Base-by-base conservation (phyloP, 2,797 vertebrate genomes). In the Phataginus tricuspis region DNA sequence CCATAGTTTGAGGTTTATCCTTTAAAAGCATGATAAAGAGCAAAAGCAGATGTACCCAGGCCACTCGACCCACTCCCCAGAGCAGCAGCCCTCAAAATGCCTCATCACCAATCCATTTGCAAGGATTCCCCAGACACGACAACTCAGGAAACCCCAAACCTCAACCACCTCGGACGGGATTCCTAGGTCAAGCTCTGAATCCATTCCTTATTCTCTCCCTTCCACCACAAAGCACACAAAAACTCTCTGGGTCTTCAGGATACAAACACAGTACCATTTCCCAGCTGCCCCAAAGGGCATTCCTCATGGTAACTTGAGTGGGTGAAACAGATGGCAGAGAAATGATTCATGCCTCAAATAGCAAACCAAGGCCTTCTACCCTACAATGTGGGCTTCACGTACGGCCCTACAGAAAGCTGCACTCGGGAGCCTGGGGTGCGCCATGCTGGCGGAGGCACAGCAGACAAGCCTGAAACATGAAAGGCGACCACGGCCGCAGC, bases 381-480 rank as follows among this genome's bases (percentile, higher is more conserved):
- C 95, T 90, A 55, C 95, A 98, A 96, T 98, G 97, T 96, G 83
- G 87, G 90, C 68, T 96, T 93, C 57, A 87, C 69, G 94, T 84
- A 96, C 71, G 39, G 71, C 71, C 72, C 77, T 93, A 86, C 92
- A 94, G 93, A 97, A 90, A 53, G 59, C 49, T 74, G 21, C 57
- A 92, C 93, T 97, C 95, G 97, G 59, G 74, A 94, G 39, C 64
- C 45, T 97, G 96, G 93, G 97, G 96, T 97, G 96, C 82, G 95
- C 88, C 11, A 5, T 16, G 18, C 5, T 95, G 97, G 95, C 90
- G 95, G 49, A 29, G 82, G 57, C 78, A 85, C 25, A 3, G 7
- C 42, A 90, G 83, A 92, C 29, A 45, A 90, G 29, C 37, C 23
- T 77, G 19, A 18, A 87, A 75, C 77, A 80, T 42, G 49, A 86